Evolutionary conservation across 2,888 invertebrate species (phyloP), one percentile per base, ranked within the genome.

Genomic region (Uropetala carovei): DNA sequence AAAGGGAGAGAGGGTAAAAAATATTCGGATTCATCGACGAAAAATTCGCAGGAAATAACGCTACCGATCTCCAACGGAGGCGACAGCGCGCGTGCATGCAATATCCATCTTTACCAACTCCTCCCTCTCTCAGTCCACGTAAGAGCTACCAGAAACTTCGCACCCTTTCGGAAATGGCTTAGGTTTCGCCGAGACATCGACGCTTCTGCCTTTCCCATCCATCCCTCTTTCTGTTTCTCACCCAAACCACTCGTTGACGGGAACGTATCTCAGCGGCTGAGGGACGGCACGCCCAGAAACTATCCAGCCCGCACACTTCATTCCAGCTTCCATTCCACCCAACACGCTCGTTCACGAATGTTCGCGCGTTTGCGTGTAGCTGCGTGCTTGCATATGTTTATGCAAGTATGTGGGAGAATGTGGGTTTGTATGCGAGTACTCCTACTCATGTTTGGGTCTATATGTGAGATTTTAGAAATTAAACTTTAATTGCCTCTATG

Each of bases 261-360:
- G 56, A 57, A 43, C 89, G 89, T 89, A 89, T 68, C 89, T 68
- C 89, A 68, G 64, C 89, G 64, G 64, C 64, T 18, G 64, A 68
- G n/a, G 30, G 68, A 7, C 43, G 89, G 89, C 89, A 89, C 89
- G n/a, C 89, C 89, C 89, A 64, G 30, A 13, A 30, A 30, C 82
- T 82, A n/a, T n/a, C 82, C 30, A 2, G 30, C 82, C 43, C 43
- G 43, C 43, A 43, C 43, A 43, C 43, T 43, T 43, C 43, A 43
- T 27, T 27, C 75, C 11, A 22, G 43, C 60, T 58, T 57, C 22
- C 43, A 16, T 68, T 43, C 64, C 89, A 64, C 64, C 89, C 89
- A 89, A 64, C 43, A 83, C 56, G 83, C 18, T 57, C 56, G 9
- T 18, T 5, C 56, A 56, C n/a, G 56, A 57, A 83, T n/a, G 10